Conservation (phyloP, 2,888 invertebrate genomes). For the Cosmopolites sordidus region DNA sequence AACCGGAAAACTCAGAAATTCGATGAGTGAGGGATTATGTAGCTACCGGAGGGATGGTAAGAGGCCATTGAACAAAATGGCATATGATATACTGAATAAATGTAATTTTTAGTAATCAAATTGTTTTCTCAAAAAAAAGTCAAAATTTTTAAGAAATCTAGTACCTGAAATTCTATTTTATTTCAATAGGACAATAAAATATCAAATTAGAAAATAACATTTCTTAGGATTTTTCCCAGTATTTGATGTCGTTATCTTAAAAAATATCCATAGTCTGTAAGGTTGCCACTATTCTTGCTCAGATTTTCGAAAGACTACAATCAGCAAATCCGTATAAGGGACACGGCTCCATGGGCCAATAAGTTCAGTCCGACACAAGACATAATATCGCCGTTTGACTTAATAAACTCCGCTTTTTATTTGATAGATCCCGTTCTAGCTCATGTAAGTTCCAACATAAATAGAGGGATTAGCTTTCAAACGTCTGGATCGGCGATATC, state of each 20-base stretch:
- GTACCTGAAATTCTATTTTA: too few species aligned
- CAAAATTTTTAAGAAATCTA: too few species aligned
- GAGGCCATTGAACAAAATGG: too few species aligned
- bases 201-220: too few species aligned
- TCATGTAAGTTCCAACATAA: conserved; percentile 38
- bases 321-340: conserved; percentile 21
- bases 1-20: too few species aligned
- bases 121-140: too few species aligned
- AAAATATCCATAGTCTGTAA: not conserved
- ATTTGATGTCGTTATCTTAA: not conserved
- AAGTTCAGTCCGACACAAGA: conserved; percentile 23
- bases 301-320: conserved; percentile 20
- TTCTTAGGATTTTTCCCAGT: too few species aligned
- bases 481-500: conserved; percentile 17
- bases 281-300: conserved; percentile 1
- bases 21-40: too few species aligned
- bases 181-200: too few species aligned
- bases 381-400: conserved; percentile 31
- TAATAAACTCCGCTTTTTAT: conserved; percentile 35
- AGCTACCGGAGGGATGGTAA: too few species aligned
- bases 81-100: too few species aligned
- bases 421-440: conserved; percentile 33
- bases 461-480: conserved; percentile 33
- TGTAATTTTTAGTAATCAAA: too few species aligned
- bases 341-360: conserved; percentile 24